Percentiles rank a stretch among this genome's conserved stretches.
phyloP scores from a whole-genome alignment of 2,888 invertebrate species.

The Tipula vernalis region DNA sequence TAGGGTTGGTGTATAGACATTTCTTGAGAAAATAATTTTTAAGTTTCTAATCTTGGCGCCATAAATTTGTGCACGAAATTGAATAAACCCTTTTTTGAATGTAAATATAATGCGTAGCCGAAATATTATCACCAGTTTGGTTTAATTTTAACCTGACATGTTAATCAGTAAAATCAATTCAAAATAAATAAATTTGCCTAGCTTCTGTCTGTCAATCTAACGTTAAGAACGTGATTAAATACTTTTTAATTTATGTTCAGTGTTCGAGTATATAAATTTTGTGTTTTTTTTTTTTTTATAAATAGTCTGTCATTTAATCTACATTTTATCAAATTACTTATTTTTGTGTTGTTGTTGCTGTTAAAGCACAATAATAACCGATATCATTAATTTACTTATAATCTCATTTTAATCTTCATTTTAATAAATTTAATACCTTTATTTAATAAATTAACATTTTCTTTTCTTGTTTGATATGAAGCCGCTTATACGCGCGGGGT shows the following conservation, averaged over 20 bases:
- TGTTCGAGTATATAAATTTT: not conserved
- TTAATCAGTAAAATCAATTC: slow-evolving; percentile 4
- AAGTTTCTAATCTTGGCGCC: not conserved
- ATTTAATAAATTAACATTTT: not conserved
- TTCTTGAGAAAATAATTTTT: not conserved
- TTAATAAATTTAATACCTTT: not conserved
- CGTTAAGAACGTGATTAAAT: not conserved
- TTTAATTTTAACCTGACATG: not conserved
- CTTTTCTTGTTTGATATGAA: not conserved
- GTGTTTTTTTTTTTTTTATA: not conserved
- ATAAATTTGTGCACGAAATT: not conserved
- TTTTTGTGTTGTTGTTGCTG: not conserved
- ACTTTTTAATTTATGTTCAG: not conserved
- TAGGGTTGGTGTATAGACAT: not conserved
- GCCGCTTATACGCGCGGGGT: not conserved
- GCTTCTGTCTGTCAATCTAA: not conserved
- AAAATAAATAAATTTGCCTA: not conserved
- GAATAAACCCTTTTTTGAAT: not conserved
- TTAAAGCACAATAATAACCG: not conserved
- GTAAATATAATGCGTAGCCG: not conserved
- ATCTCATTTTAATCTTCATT: not conserved
- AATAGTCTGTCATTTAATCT: not conserved
- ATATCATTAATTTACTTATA: not conserved
- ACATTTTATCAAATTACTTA: not conserved
- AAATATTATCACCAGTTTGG: not conserved